A percentile compares a stretch with the other conserved stretches of the same genome.
Conservation (phyloP, 2,797 vertebrate species). For the Sebastes miniatus region DNA sequence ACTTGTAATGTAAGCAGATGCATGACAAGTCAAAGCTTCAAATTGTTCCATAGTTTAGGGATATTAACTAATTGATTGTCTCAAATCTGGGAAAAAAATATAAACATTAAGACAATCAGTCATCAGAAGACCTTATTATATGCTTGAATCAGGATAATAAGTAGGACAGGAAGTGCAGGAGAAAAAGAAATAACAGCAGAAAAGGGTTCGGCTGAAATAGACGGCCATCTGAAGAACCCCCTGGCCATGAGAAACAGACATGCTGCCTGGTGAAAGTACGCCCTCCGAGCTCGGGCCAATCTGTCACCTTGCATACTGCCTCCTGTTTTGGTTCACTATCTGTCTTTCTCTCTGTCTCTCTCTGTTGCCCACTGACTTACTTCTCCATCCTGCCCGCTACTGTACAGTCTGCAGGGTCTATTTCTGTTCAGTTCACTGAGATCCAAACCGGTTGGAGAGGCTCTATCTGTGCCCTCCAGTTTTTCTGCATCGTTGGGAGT, state of each 20-base stretch:
- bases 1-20: not conserved
- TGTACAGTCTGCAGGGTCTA: slow-evolving; percentile 38
- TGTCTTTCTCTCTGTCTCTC: slow-evolving; percentile 12
- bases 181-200: slow-evolving; percentile 14
- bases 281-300: slow-evolving; percentile 45
- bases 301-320: slow-evolving; percentile 44
- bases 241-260: slow-evolving; percentile 39
- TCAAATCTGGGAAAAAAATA: not conserved
- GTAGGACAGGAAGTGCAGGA: not conserved
- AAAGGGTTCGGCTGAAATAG: slow-evolving; percentile 18
- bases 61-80: not conserved
- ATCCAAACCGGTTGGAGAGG: slow-evolving; percentile 39
- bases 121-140: not conserved
- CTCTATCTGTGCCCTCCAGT: slow-evolving; percentile 38
- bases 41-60: not conserved
- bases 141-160: slow-evolving; percentile 1
- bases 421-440: slow-evolving; percentile 44
- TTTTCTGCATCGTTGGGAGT: slow-evolving; percentile 17
- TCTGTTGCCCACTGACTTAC: not conserved
- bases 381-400: slow-evolving; percentile 12
- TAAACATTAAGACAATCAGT: not conserved
- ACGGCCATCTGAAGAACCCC: slow-evolving; percentile 55
- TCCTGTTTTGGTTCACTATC: slow-evolving; percentile 32
- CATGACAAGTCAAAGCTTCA: not conserved
- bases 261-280: slow-evolving; percentile 37